Evolutionary conservation across 1,140 invertebrate species (phyloP).

Genomic region (Nixonia krombeini): DNA sequence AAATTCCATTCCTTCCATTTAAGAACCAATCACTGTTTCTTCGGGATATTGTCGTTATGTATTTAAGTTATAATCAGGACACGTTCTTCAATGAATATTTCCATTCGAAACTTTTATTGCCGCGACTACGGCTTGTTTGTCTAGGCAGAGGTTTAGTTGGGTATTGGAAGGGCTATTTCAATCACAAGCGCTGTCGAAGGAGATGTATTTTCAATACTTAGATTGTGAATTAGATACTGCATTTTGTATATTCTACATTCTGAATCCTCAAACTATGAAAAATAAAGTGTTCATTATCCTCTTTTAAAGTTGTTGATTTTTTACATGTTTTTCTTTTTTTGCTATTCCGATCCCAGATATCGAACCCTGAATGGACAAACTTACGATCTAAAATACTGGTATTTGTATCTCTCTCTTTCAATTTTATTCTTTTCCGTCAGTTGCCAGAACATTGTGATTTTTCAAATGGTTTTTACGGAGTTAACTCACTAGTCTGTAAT

Average conservation of each 20-base stretch:
- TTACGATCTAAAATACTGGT: slow-evolving; percentile 26
- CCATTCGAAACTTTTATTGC: slow-evolving; percentile 50
- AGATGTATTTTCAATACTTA: slow-evolving; percentile 59
- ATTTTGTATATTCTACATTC: slow-evolving; percentile 40
- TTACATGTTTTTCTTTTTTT: not conserved
- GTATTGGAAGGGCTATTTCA: slow-evolving; percentile 84
- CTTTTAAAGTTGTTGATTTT: slow-evolving; percentile 11
- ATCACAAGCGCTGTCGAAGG: slow-evolving; percentile 80
- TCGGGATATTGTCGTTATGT: slow-evolving; percentile 4
- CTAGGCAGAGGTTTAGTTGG: slow-evolving; percentile 80
- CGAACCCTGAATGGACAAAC: slow-evolving; percentile 32
- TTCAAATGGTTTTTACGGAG: not conserved
- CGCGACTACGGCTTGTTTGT: slow-evolving; percentile 67
- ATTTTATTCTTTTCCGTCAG: slow-evolving; percentile 10
- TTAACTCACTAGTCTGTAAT: too few species aligned
- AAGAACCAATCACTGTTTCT: slow-evolving; percentile 9
- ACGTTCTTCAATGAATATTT: slow-evolving; percentile 26
- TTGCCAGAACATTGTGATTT: slow-evolving; percentile 3
- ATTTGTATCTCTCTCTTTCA: slow-evolving; percentile 51
- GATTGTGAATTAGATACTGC: slow-evolving; percentile 14
- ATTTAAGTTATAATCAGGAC: slow-evolving; percentile 2
- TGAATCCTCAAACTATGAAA: not conserved
- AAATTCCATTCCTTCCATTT: slow-evolving; percentile 28
- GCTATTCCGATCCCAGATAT: slow-evolving; percentile 4
- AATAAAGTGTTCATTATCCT: slow-evolving; percentile 32